phyloP scores from a whole-genome alignment of 2,888 invertebrate species.

The Drosophila silvestris region DNA sequence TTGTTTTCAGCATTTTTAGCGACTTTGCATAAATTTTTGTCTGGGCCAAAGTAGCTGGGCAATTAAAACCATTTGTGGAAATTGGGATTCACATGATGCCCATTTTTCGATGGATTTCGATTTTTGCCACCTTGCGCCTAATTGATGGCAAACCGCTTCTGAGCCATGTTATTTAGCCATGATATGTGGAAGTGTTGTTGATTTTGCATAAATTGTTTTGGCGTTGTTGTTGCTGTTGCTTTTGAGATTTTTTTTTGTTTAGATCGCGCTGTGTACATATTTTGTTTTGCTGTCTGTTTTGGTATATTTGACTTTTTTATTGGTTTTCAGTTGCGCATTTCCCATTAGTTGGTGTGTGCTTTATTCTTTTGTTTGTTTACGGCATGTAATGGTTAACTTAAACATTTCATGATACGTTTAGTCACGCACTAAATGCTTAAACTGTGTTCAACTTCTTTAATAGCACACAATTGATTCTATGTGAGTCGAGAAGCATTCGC shows the following conservation, averaged over 20 bases:
- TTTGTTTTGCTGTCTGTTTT: constrained; percentile 49
- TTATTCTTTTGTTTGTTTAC: constrained; percentile 45
- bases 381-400: constrained; percentile 54
- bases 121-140: constrained; percentile 60
- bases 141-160: constrained; percentile 47
- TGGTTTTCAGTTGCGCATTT: constrained; percentile 76
- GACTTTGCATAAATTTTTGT: constrained; percentile 49
- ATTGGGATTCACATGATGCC: constrained; percentile 41
- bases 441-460: constrained; percentile 32
- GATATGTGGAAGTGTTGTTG: constrained; percentile 49
- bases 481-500: constrained; percentile 22
- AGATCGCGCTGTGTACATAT: constrained; percentile 31
- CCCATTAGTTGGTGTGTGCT: constrained; percentile 57
- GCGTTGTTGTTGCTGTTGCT: not conserved
- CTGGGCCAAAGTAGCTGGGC: constrained; percentile 21
- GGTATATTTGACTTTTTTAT: constrained; percentile 70
- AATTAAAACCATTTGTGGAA: constrained; percentile 37
- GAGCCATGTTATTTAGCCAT: constrained; percentile 36
- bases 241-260: constrained; percentile 42
- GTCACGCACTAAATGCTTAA: constrained; percentile 38
- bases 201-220: constrained; percentile 65
- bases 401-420: constrained; percentile 49
- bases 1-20: constrained; percentile 9
- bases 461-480: constrained; percentile 47
- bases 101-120: constrained; percentile 51